Percentiles rank a stretch among this genome's conserved stretches.
Conservation (phyloP, 2,797 vertebrate species). For the Hippoglossus hippoglossus region DNA sequence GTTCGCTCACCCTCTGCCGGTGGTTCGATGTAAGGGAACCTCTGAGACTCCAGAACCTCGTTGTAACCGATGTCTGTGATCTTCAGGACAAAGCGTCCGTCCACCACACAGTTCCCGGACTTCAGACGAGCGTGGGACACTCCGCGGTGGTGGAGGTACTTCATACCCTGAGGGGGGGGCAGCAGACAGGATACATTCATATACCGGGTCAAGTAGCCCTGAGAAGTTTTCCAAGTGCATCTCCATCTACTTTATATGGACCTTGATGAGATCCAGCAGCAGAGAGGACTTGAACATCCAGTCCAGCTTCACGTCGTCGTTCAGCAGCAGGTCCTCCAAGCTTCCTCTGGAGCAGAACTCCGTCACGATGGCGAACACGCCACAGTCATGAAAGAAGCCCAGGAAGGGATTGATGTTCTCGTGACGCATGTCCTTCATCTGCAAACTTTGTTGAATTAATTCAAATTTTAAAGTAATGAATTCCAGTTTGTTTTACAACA, state of each 20-base stretch:
- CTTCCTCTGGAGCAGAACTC: slow-evolving; percentile 93
- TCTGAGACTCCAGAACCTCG: slow-evolving; percentile 81
- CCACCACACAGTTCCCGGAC: slow-evolving; percentile 86
- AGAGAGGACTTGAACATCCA: slow-evolving; percentile 97
- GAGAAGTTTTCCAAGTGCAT: too few species aligned
- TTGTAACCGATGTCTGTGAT: slow-evolving; percentile 84
- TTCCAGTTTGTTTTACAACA: neutral
- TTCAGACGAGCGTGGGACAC: slow-evolving; percentile 82
- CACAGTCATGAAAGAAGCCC: slow-evolving; percentile 91
- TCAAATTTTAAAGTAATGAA: neutral
- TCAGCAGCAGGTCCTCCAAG: slow-evolving; percentile 90
- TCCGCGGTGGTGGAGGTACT: slow-evolving; percentile 83
- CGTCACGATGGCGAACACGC: slow-evolving; percentile 90
- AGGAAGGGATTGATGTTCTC: slow-evolving; percentile 93
- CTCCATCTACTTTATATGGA: slow-evolving; percentile 32
- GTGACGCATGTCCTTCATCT: slow-evolving; percentile 93
- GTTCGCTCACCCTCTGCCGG: slow-evolving; percentile 72
- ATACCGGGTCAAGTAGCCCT: neutral
- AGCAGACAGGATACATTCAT: neutral
- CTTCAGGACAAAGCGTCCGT: slow-evolving; percentile 85
- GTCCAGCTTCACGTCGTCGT: slow-evolving; percentile 91
- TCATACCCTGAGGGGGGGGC: slow-evolving; percentile 80
- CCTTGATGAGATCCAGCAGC: slow-evolving; percentile 93
- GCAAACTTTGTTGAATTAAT: slow-evolving; percentile 2
- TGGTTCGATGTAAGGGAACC: slow-evolving; percentile 70